Evolutionary conservation across 2,888 invertebrate genomes (phyloP), one percentile per base, ranked within the genome.

Genomic region (Ormyrus pomaceus): DNA sequence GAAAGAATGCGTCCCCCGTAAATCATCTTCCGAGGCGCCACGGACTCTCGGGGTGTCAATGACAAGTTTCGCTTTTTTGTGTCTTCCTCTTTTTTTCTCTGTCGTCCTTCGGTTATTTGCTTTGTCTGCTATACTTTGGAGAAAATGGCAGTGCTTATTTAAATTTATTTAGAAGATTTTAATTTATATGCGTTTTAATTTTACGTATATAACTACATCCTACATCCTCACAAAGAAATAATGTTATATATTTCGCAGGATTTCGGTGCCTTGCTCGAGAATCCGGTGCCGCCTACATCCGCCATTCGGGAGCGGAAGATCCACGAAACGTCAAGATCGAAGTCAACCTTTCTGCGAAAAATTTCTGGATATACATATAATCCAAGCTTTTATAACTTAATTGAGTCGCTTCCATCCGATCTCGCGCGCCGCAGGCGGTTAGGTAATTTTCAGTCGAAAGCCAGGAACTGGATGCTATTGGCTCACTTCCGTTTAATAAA

Each of bases 401-500:
- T 74, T 74, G 56, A 74, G 74, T 74, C 58, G 66, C 64, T 74
- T 66, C 66, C 62, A 61, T 56, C 65, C 73, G 13, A 73, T 73
- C 73, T 72, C 55, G 9, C 0, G 51, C 45, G n/a, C 19, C 10
- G 19, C 8, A 10, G 7, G 5, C 13, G 13, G 9, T 11, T 72
- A 13, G 72, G 62, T 10, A 62, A 72, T 62, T 72, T 72, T 72
- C 13, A 10, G 53, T 62, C 50, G 8, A 46, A 74, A 48, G 9
- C n/a, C 58, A 46, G 53, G 65, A 74, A 66, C 56, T 53, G 13
- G 6, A 53, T 50, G 34, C 34, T 72, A 62, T 72, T 65, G 58
- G 66, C 66, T 74, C 74, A 65, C 48, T 74, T 74, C 73, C 73
- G 73, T 74, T 74, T 65, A 65, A 65, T 74, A 74, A 73, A 34